Conservation (phyloP, 2,797 vertebrate species). For the Bothrops alternatus region DNA sequence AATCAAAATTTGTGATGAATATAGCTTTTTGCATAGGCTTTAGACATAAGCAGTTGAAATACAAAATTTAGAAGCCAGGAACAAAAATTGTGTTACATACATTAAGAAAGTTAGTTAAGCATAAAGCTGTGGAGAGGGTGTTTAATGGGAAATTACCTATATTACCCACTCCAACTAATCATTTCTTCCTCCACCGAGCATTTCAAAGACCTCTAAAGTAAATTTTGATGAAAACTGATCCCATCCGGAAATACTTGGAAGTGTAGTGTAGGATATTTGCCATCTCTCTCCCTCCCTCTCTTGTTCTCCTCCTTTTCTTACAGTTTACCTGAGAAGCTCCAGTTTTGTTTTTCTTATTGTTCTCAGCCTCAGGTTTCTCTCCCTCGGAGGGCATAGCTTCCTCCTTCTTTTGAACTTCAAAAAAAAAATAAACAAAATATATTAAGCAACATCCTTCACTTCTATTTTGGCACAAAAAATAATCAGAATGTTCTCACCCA, state of each 20-base stretch:
- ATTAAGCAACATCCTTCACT: slow-evolving; percentile 15
- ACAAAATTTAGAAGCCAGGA: too few relatives aligned
- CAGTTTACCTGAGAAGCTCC: slow-evolving; percentile 92
- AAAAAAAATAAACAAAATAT: slow-evolving; percentile 34
- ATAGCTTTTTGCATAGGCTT: too few relatives aligned
- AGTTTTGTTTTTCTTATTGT: slow-evolving; percentile 89
- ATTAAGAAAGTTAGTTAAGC: slow-evolving; percentile 50
- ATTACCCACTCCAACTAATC: slow-evolving; percentile 5
- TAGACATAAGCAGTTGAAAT: too few relatives aligned
- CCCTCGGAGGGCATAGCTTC: slow-evolving; percentile 93
- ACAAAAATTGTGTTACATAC: too few relatives aligned
- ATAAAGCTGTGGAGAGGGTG: slow-evolving; percentile 3
- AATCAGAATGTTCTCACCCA: slow-evolving; percentile 24
- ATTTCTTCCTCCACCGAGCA: not conserved
- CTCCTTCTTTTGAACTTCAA: slow-evolving; percentile 95
- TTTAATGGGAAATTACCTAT: not conserved
- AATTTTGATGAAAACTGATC: slow-evolving; percentile 22
- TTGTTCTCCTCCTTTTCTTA: slow-evolving; percentile 1
- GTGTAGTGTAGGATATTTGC: slow-evolving; percentile 14
- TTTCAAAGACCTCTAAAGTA: not conserved
- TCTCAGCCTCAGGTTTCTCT: slow-evolving; percentile 90
- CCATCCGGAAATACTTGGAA: slow-evolving; percentile 20
- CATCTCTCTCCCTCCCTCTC: not conserved
- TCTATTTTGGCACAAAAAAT: slow-evolving; percentile 11
- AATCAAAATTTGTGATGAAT: too few relatives aligned